Base-by-base conservation (phyloP, 2,888 invertebrate genomes). In the Erebia aethiops region DNA sequence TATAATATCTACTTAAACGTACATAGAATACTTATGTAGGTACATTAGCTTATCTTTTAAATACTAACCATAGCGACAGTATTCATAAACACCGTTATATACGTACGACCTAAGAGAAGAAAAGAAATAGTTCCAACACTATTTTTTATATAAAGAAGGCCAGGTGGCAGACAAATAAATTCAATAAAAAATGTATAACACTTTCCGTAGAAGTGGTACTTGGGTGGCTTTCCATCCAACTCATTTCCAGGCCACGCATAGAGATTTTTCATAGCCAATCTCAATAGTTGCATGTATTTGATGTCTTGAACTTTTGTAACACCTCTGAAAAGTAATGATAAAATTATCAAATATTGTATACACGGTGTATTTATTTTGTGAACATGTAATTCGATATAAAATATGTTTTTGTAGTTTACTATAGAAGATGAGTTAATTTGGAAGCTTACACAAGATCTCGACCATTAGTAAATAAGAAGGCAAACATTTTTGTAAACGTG, bases 11-110 rank as follows among this genome's bases (percentile, higher is more conserved):
- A 35, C 35, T 7, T 7, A 35, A 7, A 35, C 35, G 7, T 35
- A 35, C 0, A 35, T 7, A 35, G 35, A 35, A 7, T 35, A 35
- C 35, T 35, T 35, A 35, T 1, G n/a, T 51, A 14, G 13, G 13
- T 51, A 21, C 21, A 21, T 9, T 56, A 43, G 8, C 35, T 2
- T 52, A 62, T 11, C 9, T n/a, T 35, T 26, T 35, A 14, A 60
- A 35, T 60, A 74, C 75, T 74, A 69, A 77, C 77, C 5, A 71
- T 41, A 41, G 73, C 69, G 10, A 73, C 51, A 3, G 56, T 26
- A 61, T 72, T 74, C 66, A 77, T 74, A 26, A 74, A 67, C 2
- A 72, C 69, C 1, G 77, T 77, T 13, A 77, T 74, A 35, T 75
- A 77, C 2, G 74, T 74, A 7, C 72, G 72, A 41, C 76, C 74